phyloP scores from a whole-genome alignment of 1,140 invertebrate species.

The Arion vulgaris region DNA sequence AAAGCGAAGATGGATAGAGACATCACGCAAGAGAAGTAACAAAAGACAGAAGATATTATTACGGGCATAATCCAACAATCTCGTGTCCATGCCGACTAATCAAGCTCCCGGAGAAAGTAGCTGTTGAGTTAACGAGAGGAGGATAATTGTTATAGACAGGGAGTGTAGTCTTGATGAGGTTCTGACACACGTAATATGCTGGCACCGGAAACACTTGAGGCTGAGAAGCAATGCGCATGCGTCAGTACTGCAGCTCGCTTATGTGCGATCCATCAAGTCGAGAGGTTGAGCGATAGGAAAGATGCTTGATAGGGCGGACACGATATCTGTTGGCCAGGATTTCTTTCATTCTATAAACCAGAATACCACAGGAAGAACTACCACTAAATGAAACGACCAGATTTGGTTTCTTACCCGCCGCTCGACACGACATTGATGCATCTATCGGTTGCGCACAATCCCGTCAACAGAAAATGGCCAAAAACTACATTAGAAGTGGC shows the following conservation, averaged over 20 bases:
- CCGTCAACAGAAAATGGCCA: not conserved
- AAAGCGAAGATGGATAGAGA: not conserved
- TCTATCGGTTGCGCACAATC: not conserved
- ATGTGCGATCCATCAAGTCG: conserved; percentile 6
- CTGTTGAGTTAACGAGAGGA: not conserved
- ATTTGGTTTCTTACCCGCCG: conserved; percentile 7
- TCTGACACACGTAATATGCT: conserved; percentile 11
- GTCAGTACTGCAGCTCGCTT: conserved; percentile 1
- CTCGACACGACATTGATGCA: conserved; percentile 3
- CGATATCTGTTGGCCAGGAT: not conserved
- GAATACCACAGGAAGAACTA: conserved; percentile 5
- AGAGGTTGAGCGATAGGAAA: conserved; percentile 1
- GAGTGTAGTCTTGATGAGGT: not conserved
- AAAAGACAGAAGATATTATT: not conserved
- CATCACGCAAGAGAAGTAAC: not conserved
- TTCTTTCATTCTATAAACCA: conserved; percentile 6
- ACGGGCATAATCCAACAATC: not conserved
- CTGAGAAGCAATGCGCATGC: conserved; percentile 9
- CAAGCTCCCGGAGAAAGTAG: not conserved
- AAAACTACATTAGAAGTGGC: not conserved
- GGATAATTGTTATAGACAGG: conserved; percentile 4
- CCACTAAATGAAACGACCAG: conserved; percentile 1
- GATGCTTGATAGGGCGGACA: not conserved
- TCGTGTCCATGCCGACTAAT: not conserved
- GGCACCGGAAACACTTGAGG: conserved; percentile 10